Base-by-base conservation (phyloP, 1,140 invertebrate genomes). In the Drosophila micromelanica region DNA sequence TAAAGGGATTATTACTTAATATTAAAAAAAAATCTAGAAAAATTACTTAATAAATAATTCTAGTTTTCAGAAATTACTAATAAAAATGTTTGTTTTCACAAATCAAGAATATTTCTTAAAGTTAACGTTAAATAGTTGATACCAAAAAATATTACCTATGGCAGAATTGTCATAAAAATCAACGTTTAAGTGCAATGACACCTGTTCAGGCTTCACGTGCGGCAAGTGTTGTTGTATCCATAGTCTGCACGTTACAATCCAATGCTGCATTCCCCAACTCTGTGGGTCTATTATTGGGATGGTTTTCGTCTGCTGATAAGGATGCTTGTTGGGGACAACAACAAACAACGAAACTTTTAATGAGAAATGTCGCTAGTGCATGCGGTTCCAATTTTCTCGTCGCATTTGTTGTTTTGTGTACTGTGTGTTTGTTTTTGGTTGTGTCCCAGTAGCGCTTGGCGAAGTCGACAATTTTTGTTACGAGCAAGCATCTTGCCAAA, bases 381-480 rank as follows among this genome's bases (percentile, higher is more conserved):
- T 79, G 75, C 68, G 84, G 52, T 76, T 67, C 75, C 71, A 81
- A 76, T 78, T 71, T 63, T 55, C 57, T 65, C 54, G 3, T 62
- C 32, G 32, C 59, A 42, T 61, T 61, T 37, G 30, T 35, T 65
- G 54, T 40, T 40, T 37, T 27, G 27, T 27, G 27, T 27, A 2
- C 27, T 27, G 49, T 15, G 49, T 15, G 13, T 51, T 38, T 57
- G 49, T 6, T 57, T 8, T 30, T 56, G 32, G 32, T 54, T 59
- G 40, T 37, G 40, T 76, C 54, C 76, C 84, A 89, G 62, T 60
- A 76, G 79, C 76, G 72, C 74, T 80, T 59, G 65, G 70, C 70
- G 27, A 86, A 86, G 78, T 86, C 78, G 82, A 86, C 82, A 86
- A 86, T 86, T 86, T 86, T 78, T 74, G 81, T 86, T 86, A 86